These are phyloP conservation scores for Dicycla oo DNA, from an alignment of 2,888 invertebrate genomes.

Conservation along the genomic window DNA sequence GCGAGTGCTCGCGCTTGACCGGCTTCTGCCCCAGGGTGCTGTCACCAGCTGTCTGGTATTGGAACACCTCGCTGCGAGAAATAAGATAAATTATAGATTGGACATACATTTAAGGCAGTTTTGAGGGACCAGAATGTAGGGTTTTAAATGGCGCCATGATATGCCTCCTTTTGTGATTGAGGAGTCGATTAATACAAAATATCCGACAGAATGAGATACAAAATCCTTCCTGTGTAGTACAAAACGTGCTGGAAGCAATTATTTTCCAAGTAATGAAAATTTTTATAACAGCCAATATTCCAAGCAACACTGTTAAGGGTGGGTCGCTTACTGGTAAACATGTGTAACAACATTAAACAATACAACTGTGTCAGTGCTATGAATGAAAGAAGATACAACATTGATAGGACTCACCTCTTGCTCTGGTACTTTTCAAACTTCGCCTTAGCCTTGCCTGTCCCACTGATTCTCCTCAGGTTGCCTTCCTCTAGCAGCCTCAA, in stretches of 20 bases:
- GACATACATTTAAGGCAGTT: not conserved
- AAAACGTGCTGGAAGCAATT: not conserved
- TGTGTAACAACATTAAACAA: not conserved
- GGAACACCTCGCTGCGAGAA: constrained; percentile 93
- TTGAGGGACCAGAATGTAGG: too few relatives aligned
- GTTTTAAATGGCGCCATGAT: not conserved
- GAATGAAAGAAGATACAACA: not conserved
- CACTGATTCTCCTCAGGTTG: constrained; percentile 95
- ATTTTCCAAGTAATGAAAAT: not conserved
- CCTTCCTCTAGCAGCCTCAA: constrained; percentile 96
- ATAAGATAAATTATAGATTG: not conserved
- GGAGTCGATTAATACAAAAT: not conserved
- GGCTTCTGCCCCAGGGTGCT: constrained; percentile 93
- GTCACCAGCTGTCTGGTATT: constrained; percentile 95
- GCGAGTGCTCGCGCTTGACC: constrained; percentile 91
- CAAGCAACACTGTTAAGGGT: not conserved
- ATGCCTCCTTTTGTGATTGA: not conserved
- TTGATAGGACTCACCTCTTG: constrained; percentile 89
- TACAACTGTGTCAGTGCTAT: not conserved
- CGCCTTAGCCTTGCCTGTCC: constrained; percentile 96
- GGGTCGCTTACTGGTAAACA: not conserved
- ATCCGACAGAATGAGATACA: not conserved
- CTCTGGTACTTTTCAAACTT: constrained; percentile 98
- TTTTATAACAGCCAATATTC: not conserved
- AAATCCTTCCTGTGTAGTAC: not conserved